Percentiles rank a stretch among this genome's conserved stretches.
phyloP scores from a whole-genome alignment of 2,797 vertebrate species.

The Phyllotis vaccarum region DNA sequence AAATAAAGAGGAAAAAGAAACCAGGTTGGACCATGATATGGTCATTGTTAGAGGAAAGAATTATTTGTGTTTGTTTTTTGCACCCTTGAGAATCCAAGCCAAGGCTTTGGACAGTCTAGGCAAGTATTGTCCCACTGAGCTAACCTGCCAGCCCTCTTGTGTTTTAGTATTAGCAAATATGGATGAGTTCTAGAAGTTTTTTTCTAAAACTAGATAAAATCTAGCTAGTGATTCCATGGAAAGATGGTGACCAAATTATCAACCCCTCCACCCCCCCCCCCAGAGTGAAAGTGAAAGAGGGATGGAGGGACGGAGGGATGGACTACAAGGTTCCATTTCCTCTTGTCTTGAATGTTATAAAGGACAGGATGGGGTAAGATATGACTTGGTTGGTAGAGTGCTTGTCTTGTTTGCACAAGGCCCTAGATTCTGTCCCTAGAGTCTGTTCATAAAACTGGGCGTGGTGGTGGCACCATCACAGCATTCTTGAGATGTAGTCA shows the following conservation, averaged over 20 bases:
- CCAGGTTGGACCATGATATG: neutral
- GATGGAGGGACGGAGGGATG: neutral
- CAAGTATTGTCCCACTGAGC: neutral
- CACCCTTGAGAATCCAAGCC: neutral
- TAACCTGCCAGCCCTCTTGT: neutral
- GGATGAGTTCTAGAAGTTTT: conserved; percentile 1
- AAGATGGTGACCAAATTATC: conserved; percentile 44
- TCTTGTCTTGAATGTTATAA: conserved; percentile 33
- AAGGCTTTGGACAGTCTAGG: neutral
- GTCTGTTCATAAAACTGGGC: too few species aligned
- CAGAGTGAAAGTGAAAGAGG: neutral
- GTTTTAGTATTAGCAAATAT: neutral
- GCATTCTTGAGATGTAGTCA: too few species aligned
- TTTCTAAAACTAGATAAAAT: neutral
- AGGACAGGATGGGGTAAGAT: neutral
- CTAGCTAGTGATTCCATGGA: neutral
- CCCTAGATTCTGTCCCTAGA: too few species aligned
- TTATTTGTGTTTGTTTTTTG: neutral
- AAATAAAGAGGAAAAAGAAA: neutral
- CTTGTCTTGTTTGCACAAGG: too few species aligned
- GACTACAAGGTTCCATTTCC: neutral
- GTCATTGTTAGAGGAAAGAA: neutral
- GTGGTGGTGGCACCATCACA: too few species aligned
- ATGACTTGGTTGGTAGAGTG: too few species aligned
- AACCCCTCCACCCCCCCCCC: neutral